These are phyloP conservation scores for Erpornis zantholeuca DNA, from an alignment of 2,113 vertebrate genomes.

Conservation along the genomic window DNA sequence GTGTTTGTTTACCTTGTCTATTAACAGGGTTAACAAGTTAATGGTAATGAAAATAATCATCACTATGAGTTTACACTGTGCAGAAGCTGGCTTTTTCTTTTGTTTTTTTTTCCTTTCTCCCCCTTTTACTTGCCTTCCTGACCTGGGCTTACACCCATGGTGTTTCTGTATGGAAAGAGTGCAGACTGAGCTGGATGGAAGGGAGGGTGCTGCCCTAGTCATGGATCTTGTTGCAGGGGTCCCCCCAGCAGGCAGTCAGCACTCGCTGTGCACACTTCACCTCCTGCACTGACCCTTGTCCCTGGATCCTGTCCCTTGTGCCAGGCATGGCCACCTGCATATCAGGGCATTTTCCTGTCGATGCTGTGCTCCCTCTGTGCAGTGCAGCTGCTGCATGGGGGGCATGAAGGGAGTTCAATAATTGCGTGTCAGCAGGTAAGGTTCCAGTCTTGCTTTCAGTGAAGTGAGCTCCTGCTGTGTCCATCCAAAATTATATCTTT, in stretches of 20 bases:
- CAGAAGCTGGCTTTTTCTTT: neutral
- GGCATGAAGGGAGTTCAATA: neutral
- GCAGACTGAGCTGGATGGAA: neutral
- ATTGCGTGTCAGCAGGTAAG: neutral
- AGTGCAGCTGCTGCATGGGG: neutral
- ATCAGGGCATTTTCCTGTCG: neutral
- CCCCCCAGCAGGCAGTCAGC: neutral
- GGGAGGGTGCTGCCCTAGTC: neutral
- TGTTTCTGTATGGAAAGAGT: neutral
- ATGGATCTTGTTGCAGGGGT: neutral
- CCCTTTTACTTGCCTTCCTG: neutral
- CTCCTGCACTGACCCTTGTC: fast-evolving
- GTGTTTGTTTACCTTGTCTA: neutral
- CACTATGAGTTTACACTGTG: neutral
- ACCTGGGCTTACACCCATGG: neutral
- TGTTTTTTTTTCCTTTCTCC: neutral
- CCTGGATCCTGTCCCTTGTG: neutral
- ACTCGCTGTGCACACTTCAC: neutral
- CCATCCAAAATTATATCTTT: neutral
- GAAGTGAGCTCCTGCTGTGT: neutral
- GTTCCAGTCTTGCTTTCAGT: neutral
- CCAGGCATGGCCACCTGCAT: neutral
- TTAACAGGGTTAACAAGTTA: neutral
- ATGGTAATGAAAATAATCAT: neutral
- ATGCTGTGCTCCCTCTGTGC: neutral